Conservation (phyloP, 2,797 vertebrate genomes). For the Sylvia borin region DNA sequence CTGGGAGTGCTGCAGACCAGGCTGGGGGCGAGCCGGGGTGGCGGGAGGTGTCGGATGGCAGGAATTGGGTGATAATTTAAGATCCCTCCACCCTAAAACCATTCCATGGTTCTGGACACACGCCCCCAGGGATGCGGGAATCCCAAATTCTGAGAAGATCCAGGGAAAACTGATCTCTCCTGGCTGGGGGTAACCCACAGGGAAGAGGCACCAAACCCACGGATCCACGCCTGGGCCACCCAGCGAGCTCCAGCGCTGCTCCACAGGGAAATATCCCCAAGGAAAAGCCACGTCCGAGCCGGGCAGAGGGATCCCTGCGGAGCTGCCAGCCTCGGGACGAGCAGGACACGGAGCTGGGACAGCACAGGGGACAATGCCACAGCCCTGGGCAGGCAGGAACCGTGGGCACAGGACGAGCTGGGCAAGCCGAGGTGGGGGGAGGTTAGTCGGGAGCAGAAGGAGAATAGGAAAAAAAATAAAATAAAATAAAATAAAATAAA, state of each 20-base stretch:
- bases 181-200: too few species aligned
- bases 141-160: neutral
- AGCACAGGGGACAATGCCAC: neutral
- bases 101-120: neutral
- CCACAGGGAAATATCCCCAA: neutral
- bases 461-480: too few species aligned
- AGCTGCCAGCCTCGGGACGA: neutral
- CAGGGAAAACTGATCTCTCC: neutral
- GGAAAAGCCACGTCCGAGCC: neutral
- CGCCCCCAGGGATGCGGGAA: neutral
- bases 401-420: neutral
- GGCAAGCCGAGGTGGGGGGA: neutral
- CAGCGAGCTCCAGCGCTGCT: rapidly evolving
- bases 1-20: neutral
- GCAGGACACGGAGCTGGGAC: neutral
- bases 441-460: neutral
- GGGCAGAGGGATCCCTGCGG: neutral
- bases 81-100: neutral
- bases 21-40: neutral
- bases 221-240: neutral
- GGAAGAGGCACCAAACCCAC: neutral
- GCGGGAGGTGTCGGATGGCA: neutral
- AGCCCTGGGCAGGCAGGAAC: neutral
- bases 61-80: neutral
- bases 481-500: too few species aligned